Percentiles rank a stretch among this genome's conserved stretches.
These are phyloP conservation scores for Falco rusticolus DNA, from an alignment of 2,797 vertebrate species.

Conservation along the genomic window DNA sequence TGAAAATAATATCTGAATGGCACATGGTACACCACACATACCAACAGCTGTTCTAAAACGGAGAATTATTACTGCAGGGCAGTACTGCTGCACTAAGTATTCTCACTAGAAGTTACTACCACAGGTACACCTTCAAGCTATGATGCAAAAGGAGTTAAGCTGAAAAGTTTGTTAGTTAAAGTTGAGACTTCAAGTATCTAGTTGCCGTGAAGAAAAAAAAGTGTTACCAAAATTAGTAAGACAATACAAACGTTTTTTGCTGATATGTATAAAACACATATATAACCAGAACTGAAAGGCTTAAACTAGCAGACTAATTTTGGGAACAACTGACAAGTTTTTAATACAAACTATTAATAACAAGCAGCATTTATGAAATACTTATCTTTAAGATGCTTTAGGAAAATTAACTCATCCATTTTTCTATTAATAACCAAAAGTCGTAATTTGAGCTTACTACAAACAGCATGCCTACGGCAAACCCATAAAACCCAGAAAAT, in stretches of 20 bases:
- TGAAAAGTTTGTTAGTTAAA: not conserved
- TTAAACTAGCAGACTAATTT: not conserved
- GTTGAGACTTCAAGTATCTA: not conserved
- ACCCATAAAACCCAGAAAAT: not conserved
- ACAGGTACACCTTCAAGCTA: not conserved
- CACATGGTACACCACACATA: not conserved
- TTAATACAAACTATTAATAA: not conserved
- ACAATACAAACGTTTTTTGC: not conserved
- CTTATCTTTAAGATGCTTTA: not conserved
- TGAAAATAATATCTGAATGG: not conserved
- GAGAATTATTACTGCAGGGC: not conserved
- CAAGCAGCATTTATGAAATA: not conserved
- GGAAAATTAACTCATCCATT: not conserved
- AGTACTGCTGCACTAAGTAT: not conserved
- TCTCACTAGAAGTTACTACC: not conserved
- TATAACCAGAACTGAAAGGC: not conserved
- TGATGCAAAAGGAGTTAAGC: not conserved
- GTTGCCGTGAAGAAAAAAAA: not conserved
- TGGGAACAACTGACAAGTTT: not conserved
- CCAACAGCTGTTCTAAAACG: not conserved
- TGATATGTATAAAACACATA: not conserved
- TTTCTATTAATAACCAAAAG: not conserved
- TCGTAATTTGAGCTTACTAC: not conserved
- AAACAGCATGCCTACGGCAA: not conserved
- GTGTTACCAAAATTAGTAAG: not conserved